These are phyloP conservation scores for Dendrophyllia cribrosa DNA, from an alignment of 64 coral and sea anemone genomes.

Conservation along the genomic window DNA sequence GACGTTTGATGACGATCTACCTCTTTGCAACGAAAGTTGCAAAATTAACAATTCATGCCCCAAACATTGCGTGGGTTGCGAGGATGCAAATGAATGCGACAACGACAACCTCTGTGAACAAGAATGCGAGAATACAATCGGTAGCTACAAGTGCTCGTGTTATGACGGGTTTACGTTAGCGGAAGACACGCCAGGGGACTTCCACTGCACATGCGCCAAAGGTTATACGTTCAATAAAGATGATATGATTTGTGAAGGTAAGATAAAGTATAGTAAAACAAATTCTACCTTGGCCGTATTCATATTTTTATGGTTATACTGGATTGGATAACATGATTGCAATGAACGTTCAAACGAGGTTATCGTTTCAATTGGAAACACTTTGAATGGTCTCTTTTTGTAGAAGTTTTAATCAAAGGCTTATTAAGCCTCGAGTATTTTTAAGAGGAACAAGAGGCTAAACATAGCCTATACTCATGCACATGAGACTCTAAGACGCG, in stretches of 20 bases:
- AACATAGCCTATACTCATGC: too few species aligned
- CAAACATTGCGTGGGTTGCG: constrained; percentile 46
- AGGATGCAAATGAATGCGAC: constrained; percentile 75
- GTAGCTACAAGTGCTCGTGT: constrained; percentile 73
- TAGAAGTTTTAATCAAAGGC: too few species aligned
- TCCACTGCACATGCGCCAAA: constrained; percentile 56
- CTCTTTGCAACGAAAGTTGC: constrained; percentile 60
- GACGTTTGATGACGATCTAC: constrained; percentile 17
- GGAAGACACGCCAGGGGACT: constrained; percentile 53
- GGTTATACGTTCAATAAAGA: constrained; percentile 60
- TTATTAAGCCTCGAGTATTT: too few species aligned
- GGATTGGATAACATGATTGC: constrained; percentile 1
- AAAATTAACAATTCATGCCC: constrained; percentile 23
- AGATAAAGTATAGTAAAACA: constrained; percentile 3
- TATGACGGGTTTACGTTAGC: constrained; percentile 33
- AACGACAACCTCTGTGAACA: constrained; percentile 37
- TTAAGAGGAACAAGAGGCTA: too few species aligned
- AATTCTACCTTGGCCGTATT: neutral
- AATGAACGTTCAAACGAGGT: too few species aligned
- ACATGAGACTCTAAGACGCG: too few species aligned
- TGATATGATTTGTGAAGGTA: constrained; percentile 52
- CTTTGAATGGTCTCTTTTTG: too few species aligned
- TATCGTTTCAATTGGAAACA: too few species aligned
- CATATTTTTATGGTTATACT: neutral
- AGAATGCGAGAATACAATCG: constrained; percentile 51